Evolutionary conservation across 92 coral and sea anemone species (phyloP), one percentile per base, ranked within the genome.

Genomic region (Ricordea florida): DNA sequence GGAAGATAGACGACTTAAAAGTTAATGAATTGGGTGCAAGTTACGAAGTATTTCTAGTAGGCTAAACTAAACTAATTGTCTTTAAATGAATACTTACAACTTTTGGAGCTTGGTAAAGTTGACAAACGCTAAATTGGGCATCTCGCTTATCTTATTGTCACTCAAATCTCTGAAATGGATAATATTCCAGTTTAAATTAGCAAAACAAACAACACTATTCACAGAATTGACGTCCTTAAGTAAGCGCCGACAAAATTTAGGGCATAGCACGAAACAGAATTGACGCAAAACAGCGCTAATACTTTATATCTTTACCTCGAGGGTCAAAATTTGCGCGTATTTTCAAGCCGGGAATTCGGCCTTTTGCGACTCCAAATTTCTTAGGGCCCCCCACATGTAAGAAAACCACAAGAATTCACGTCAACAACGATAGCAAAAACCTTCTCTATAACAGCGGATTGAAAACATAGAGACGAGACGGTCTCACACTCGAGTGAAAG

Each of bases 111-210:
- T 43, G 52, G 87, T 23, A 47, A 72, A 55, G 33, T 57, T 72
- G 2, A 55, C 40, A 10, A 85, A 80, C 27, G 59, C 15, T n/a
- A 42, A 49, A 8, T 64, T 53, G 15, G 82, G 24, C 6, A 90
- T 46, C 24, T 50, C 42, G 3, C 24, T 28, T 16, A 90, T 80
- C 25, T 23, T 24, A 76, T 90, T 90, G 65, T 83, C 66, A 62
- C 92, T 82, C 50, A 90, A 63, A 87, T 90, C 94, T 43, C 94
- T 89, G 83, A 45, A 88, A 84, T 69, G 38, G 46, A 52, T 27
- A 28, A 55, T 70, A 70, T 70, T 52, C n/a, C 65, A 70, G 38
- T 11, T 24, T 9, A 65, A 65, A 70, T 70, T 70, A 70, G 38
- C 53, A 53, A 56, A 52, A 55, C 30, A 70, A 70, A 70, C 77